Base-by-base conservation (phyloP, 2,113 vertebrate genomes). In the Danionella cerebrum region DNA sequence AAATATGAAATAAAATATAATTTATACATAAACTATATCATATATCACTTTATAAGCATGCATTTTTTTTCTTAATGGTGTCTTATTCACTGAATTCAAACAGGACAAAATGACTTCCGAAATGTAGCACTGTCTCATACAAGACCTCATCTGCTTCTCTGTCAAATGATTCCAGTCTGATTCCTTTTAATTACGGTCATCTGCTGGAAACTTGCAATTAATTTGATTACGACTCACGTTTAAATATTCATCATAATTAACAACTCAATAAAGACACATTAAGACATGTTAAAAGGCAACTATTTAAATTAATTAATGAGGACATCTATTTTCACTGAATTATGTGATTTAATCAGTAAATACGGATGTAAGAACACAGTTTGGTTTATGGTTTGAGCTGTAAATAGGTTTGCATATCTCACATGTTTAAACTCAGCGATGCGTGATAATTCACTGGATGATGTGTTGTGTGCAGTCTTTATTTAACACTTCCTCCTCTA, bases 161-260 rank as follows among this genome's bases (percentile, higher is more conserved):
- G 72, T 77, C 63, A 77, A 25, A 65, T 55, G 64, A 65, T 50
- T 48, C 70, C 62, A 71, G 35, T 50, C 16, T 68, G 53, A 77
- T 55, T 70, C 41, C 48, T 50, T 75, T 75, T 75, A 77, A 79
- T 79, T 77, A 75, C 57, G 52, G 39, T 19, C 67, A 69, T 70
- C 65, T 25, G 58, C 69, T 77, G 42, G 63, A 73, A 74, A 67
- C 64, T 57, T 55, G 41, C 48, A 75, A 77, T 79, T 77, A 67
- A 77, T 79, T 65, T 77, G 59, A 79, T 77, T 75, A 73, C 41
- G 16, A 66, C 75, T 64, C 63, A 60, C 66, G 62, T 74, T 75
- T 78, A 73, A 75, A 70, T 70, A 79, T 77, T 72, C 72, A 77
- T 79, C 70, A 73, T 77, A 73, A 77, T 79, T 77, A 75, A 48